Conservation (phyloP, 2,888 invertebrate genomes). For the Athripsodes cinereus region DNA sequence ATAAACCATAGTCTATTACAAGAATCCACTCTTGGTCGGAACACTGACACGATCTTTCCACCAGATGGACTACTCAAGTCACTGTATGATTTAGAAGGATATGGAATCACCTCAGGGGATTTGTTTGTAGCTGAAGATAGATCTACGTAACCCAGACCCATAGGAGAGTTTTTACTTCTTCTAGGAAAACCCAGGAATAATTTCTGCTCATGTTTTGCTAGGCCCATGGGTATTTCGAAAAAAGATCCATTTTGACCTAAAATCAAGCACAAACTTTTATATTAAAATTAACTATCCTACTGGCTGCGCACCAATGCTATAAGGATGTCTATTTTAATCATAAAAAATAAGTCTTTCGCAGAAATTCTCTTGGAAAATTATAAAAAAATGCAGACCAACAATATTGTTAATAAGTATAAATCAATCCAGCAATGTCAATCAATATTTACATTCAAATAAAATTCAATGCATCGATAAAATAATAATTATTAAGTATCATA, state of each 20-base stretch:
- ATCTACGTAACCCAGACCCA: not conserved
- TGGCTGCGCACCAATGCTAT: too few species aligned
- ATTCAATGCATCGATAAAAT: too few species aligned
- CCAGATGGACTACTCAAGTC: not conserved
- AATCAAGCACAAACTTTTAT: too few species aligned
- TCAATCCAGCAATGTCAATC: too few species aligned
- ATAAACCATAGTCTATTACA: constrained; percentile 75
- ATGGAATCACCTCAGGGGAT: not conserved
- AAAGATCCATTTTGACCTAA: not conserved
- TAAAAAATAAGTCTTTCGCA: not conserved
- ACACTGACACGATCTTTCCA: constrained; percentile 40
- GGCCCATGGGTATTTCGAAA: not conserved
- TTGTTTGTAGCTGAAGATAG: not conserved
- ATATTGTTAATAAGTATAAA: too few species aligned
- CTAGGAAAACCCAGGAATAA: not conserved
- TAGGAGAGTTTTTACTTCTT: not conserved
- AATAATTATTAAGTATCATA: too few species aligned
- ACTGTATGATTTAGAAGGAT: not conserved
- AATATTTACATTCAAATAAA: too few species aligned
- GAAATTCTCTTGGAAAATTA: not conserved
- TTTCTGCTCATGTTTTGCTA: not conserved
- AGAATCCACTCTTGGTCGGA: constrained; percentile 61
- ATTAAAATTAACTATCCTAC: too few species aligned
- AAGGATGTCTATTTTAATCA: too few species aligned
- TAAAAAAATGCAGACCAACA: too few species aligned